These are phyloP conservation scores for Boloria selene DNA, from an alignment of 2,888 invertebrate species.

Conservation along the genomic window DNA sequence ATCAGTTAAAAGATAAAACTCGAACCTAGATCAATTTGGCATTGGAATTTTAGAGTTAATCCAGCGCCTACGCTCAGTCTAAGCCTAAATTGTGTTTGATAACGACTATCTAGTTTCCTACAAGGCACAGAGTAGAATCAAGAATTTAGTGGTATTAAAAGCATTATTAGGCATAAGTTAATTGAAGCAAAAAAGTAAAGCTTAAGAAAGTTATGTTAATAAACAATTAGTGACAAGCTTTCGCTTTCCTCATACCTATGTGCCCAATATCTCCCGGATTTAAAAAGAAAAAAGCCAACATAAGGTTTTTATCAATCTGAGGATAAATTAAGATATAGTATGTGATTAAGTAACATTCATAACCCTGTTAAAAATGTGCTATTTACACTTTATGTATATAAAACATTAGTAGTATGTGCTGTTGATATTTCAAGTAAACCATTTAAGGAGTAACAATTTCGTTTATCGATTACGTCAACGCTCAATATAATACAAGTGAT, in stretches of 20 bases:
- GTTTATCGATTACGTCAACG: conserved; percentile 17
- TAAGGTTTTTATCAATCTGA: too few relatives aligned
- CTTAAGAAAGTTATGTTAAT: neutral
- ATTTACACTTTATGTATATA: too few relatives aligned
- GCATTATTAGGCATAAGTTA: neutral
- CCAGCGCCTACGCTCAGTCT: conserved; percentile 55
- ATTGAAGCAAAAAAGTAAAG: neutral
- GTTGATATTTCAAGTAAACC: neutral
- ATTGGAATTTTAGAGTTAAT: conserved; percentile 52
- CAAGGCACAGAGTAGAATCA: conserved; percentile 37
- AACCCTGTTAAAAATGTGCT: too few relatives aligned
- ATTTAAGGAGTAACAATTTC: conserved; percentile 7
- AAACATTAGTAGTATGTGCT: neutral
- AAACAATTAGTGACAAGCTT: too few relatives aligned
- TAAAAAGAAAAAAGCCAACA: too few relatives aligned
- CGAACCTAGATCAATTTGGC: conserved; percentile 52
- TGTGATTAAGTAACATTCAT: too few relatives aligned
- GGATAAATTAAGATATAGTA: too few relatives aligned
- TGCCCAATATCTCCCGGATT: too few relatives aligned
- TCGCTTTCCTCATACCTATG: too few relatives aligned
- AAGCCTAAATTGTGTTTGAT: conserved; percentile 52
- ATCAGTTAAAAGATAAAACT: conserved; percentile 39
- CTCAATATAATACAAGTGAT: neutral
- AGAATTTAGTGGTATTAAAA: neutral
- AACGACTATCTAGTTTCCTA: conserved; percentile 45